Evolutionary conservation across 2,797 vertebrate species (phyloP).

Genomic region (Acridotheres tristis): DNA sequence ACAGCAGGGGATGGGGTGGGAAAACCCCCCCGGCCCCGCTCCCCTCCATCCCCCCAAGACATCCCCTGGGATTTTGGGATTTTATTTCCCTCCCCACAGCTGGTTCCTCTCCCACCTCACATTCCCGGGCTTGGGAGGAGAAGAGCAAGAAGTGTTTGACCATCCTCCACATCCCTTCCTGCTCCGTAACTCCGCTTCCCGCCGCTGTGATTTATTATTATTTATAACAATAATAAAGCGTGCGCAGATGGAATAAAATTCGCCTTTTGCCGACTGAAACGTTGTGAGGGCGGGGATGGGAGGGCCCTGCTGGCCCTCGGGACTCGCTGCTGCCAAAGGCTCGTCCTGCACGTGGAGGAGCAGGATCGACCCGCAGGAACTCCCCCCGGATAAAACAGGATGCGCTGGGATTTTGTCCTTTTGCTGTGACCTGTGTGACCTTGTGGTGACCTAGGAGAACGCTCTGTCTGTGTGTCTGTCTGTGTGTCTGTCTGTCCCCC

Average conservation of each 20-base stretch:
- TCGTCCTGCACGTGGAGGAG: not conserved
- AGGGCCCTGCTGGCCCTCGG: not conserved
- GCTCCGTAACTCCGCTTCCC: not conserved
- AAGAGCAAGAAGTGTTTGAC: not conserved
- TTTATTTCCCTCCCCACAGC: not conserved
- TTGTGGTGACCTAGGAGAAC: not conserved
- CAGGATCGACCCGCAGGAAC: not conserved
- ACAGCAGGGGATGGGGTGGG: accelerated
- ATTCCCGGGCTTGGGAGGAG: accelerated
- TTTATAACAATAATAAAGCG: not conserved
- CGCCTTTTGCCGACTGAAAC: not conserved
- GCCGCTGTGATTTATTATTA: not conserved
- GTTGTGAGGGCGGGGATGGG: not conserved
- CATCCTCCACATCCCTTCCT: not conserved
- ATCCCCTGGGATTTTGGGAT: not conserved
- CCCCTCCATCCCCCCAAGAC: not conserved
- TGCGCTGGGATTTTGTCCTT: not conserved
- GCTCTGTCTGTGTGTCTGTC: not conserved
- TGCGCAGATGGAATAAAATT: not conserved
- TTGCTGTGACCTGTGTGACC: not conserved
- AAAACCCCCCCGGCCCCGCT: accelerated
- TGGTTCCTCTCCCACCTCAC: not conserved
- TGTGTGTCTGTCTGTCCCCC: not conserved
- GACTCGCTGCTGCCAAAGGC: not conserved
- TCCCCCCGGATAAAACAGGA: accelerated